Base-by-base conservation (phyloP, 2,888 invertebrate species). In the Phragmatobia fuliginosa region DNA sequence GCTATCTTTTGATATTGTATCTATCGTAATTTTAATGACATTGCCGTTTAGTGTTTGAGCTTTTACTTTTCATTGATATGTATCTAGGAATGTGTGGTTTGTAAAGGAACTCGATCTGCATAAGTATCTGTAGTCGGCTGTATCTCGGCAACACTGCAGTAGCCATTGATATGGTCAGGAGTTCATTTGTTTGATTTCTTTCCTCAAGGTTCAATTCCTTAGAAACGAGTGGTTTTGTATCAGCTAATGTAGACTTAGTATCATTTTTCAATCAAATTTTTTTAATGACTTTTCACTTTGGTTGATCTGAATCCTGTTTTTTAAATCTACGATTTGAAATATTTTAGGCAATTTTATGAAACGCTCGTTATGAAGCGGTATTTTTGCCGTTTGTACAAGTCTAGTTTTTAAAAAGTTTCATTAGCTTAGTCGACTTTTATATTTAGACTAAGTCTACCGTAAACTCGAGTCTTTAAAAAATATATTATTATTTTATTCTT, bases 1-100 rank as follows among this genome's bases (percentile, higher is more conserved):
- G 82, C 85, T 87, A 90, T 90, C 89, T 87, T 70, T 74, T 85
- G 85, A 87, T 88, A 85, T 85, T 85, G 83, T 87, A 87, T 85
- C 85, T 85, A 86, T 84, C 80, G 80, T 81, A 80, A 58, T 81
- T 84, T 81, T 83, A 82, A 83, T 87, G 84, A 84, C 85, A 82
- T 83, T 65, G 77, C 69, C 67, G 70, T 77, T 79, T 78, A 77
- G 74, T 85, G 86, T 85, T 83, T 83, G 81, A 81, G 85, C 89
- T 89, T 89, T 90, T 89, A 88, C 87, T 91, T 90, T 90, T 83
- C 66, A 25, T 66, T 66, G 78, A 82, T 76, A 75, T 5, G 8
- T 7, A 73, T 77, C 78, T 6, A 60, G 63, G 58, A 72, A 62
- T 64, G 69, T n/a, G 66, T 6, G 14, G 38, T 61, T 66, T 16